These are phyloP conservation scores for Jordanella pulchra DNA, from an alignment of 2,797 vertebrate species.

Conservation along the genomic window DNA sequence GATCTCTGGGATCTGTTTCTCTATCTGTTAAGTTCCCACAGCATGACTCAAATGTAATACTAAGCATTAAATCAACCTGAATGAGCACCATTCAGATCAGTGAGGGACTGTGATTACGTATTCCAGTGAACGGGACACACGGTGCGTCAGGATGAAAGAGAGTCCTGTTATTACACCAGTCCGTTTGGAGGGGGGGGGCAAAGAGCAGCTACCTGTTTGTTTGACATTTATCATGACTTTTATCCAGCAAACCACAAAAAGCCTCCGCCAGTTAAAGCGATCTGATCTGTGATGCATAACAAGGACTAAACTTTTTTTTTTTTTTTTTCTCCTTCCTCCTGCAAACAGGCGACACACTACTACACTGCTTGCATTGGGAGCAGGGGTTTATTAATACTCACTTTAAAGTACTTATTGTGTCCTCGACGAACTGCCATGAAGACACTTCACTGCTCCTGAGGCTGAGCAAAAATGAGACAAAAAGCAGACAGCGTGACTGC, in stretches of 20 bases:
- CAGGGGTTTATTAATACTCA: conserved; percentile 70
- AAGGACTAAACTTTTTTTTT: not conserved
- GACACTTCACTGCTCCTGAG: conserved; percentile 83
- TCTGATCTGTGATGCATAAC: not conserved
- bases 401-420: conserved; percentile 85
- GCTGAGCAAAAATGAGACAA: conserved; percentile 68
- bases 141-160: conserved; percentile 56
- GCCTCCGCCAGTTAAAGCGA: not conserved
- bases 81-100: conserved; percentile 66
- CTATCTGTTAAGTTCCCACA: not conserved
- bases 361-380: not conserved
- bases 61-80: conserved; percentile 41
- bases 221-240: not conserved
- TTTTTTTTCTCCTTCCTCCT: not conserved
- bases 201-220: conserved; percentile 1
- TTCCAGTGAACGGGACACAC: conserved; percentile 58
- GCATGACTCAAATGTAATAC: not conserved
- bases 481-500: conserved; percentile 42
- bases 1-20: not conserved
- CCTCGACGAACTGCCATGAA: conserved; percentile 88
- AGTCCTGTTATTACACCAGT: conserved; percentile 45
- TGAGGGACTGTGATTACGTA: conserved; percentile 64
- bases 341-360: not conserved
- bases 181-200: conserved; percentile 18
- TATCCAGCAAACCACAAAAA: not conserved